These are phyloP conservation scores for Bombylius major DNA, from an alignment of 2,888 invertebrate genomes.

Conservation along the genomic window DNA sequence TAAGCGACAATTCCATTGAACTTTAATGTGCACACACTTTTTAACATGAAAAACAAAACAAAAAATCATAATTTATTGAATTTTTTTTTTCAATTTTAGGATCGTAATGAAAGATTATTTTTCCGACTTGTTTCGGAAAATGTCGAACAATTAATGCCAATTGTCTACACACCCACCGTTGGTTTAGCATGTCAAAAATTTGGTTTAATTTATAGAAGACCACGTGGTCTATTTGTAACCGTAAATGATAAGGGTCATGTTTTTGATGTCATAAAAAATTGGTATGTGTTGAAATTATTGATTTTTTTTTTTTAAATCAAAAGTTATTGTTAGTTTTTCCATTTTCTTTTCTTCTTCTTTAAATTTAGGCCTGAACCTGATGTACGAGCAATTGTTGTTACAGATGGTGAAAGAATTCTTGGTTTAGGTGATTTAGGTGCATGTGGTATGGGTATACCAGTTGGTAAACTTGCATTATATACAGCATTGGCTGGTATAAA, in stretches of 20 bases:
- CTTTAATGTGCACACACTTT: too few relatives aligned
- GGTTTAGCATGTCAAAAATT: constrained; percentile 95
- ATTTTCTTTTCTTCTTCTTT: background rate
- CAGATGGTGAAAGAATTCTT: constrained; percentile 93
- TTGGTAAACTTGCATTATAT: constrained; percentile 91
- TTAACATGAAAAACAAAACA: too few relatives aligned
- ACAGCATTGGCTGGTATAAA: constrained; percentile 95
- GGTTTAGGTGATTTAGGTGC: constrained; percentile 95
- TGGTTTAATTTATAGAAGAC: constrained; percentile 86
- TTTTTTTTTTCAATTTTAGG: constrained; percentile 41
- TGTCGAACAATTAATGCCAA: constrained; percentile 88
- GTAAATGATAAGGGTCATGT: constrained; percentile 90
- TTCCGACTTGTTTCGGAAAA: constrained; percentile 86
- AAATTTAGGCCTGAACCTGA: constrained; percentile 60
- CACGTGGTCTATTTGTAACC: constrained; percentile 90
- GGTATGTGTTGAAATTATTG: constrained; percentile 19
- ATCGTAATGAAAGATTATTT: constrained; percentile 93
- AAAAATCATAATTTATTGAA: too few relatives aligned
- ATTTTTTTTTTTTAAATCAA: background rate
- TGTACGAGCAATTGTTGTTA: constrained; percentile 80
- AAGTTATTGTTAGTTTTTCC: background rate
- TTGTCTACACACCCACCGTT: constrained; percentile 96
- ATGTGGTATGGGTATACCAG: constrained; percentile 94
- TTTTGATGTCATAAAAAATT: constrained; percentile 56
- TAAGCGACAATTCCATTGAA: too few relatives aligned